Evolutionary conservation across 2,797 vertebrate species (phyloP).

Genomic region (Streptopelia turtur): DNA sequence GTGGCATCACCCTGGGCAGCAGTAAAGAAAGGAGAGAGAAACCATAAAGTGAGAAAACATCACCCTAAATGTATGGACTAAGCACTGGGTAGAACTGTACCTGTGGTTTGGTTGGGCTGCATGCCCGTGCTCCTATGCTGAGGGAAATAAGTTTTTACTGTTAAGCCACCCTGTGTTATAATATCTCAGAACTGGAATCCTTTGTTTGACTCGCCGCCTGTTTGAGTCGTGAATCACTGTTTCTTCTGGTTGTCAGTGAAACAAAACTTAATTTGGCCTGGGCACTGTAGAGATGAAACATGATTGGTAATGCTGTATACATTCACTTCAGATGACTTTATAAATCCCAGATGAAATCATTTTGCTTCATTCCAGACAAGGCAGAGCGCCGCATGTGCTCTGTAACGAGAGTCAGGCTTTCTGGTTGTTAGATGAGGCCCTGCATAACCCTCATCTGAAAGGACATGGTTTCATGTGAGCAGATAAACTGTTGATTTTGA

Average conservation of each 20-base stretch:
- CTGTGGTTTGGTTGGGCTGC: not conserved
- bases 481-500: not conserved
- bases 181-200: not conserved
- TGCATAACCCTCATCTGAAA: not conserved
- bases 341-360: constrained; percentile 63
- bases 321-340: constrained; percentile 60
- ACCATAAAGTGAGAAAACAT: not conserved
- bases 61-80: accelerated
- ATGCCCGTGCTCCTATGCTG: not conserved
- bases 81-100: not conserved
- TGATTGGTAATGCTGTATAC: constrained; percentile 53
- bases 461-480: not conserved
- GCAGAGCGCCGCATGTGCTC: not conserved
- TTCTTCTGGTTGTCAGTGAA: constrained; percentile 56
- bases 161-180: not conserved
- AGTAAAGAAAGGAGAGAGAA: not conserved
- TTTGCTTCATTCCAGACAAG: constrained; percentile 4
- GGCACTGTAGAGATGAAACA: constrained; percentile 14
- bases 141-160: not conserved
- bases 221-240: constrained; percentile 36
- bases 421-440: not conserved
- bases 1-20: not conserved
- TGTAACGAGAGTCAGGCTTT: not conserved
- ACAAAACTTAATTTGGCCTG: constrained; percentile 63
- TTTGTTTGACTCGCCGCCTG: constrained; percentile 40